phyloP scores from a whole-genome alignment of 2,888 invertebrate species.

The Macrosoma leucophasiata region DNA sequence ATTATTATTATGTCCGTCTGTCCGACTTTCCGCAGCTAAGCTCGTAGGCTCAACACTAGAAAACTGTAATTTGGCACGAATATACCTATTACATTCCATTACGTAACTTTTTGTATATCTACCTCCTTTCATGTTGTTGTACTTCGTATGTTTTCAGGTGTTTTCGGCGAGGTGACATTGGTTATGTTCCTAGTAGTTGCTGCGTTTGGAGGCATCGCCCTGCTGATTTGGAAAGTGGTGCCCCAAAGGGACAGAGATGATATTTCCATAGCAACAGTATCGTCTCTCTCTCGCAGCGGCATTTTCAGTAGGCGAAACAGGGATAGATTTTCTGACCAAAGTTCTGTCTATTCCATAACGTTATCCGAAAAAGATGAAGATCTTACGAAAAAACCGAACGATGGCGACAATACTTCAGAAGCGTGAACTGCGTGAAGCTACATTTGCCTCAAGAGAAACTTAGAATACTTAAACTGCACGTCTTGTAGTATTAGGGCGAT shows the following conservation, averaged over 20 bases:
- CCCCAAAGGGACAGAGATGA: conserved; percentile 71
- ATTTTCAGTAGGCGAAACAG: conserved; percentile 57
- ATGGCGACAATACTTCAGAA: conserved; percentile 68
- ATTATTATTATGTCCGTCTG: too few relatives aligned
- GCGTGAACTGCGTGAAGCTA: conserved; percentile 56
- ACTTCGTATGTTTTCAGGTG: too few relatives aligned
- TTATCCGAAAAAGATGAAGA: conserved; percentile 65
- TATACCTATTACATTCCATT: too few relatives aligned
- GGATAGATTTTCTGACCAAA: conserved; percentile 62
- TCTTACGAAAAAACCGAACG: conserved; percentile 46
- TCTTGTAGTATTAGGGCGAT: conserved; percentile 8
- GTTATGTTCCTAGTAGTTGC: conserved; percentile 77
- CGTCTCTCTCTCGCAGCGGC: conserved; percentile 57
- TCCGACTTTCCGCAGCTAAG: too few relatives aligned
- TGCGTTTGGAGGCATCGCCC: conserved; percentile 72
- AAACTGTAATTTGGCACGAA: too few relatives aligned
- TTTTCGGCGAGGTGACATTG: conserved; percentile 63
- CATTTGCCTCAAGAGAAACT: too few relatives aligned
- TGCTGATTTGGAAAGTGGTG: conserved; percentile 74
- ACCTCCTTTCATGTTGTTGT: too few relatives aligned
- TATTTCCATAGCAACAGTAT: conserved; percentile 59
- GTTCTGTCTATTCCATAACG: conserved; percentile 67
- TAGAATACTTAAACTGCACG: conserved; percentile 17
- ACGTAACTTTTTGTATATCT: too few relatives aligned
- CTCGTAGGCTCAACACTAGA: too few relatives aligned